These are phyloP conservation scores for Batillaria attramentaria DNA, from an alignment of 1,140 invertebrate species.

Conservation along the genomic window DNA sequence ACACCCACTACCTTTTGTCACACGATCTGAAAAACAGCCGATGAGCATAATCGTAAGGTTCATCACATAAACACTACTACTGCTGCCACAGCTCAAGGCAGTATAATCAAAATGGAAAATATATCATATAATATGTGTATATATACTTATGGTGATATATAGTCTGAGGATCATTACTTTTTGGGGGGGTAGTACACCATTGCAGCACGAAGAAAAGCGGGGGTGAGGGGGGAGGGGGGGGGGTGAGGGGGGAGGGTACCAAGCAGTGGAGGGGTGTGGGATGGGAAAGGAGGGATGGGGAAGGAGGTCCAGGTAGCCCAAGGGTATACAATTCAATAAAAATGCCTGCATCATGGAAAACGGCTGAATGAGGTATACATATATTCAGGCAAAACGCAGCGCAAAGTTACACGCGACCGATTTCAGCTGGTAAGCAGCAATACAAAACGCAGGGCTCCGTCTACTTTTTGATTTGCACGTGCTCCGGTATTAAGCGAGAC, in stretches of 20 bases:
- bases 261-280: not conserved
- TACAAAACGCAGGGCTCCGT: too few species aligned
- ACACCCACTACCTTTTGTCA: not conserved
- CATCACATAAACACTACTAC: slow-evolving; percentile 25
- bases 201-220: slow-evolving; percentile 8
- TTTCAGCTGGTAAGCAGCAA: too few species aligned
- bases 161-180: slow-evolving; percentile 13
- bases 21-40: slow-evolving; percentile 8
- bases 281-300: not conserved
- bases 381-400: too few species aligned
- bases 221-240: not conserved
- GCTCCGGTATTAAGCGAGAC: too few species aligned
- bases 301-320: too few species aligned
- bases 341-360: too few species aligned
- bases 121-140: slow-evolving; percentile 26
- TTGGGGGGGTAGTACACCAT: not conserved
- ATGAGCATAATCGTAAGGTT: slow-evolving; percentile 21
- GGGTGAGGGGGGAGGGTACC: not conserved
- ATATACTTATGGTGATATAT: slow-evolving; percentile 29
- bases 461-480: too few species aligned
- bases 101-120: slow-evolving; percentile 31
- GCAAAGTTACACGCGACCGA: too few species aligned
- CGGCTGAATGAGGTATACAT: too few species aligned
- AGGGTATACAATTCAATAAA: too few species aligned
- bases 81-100: slow-evolving; percentile 35